These are phyloP conservation scores for Babyrousa celebensis DNA, from an alignment of 2,797 vertebrate species.

Conservation along the genomic window DNA sequence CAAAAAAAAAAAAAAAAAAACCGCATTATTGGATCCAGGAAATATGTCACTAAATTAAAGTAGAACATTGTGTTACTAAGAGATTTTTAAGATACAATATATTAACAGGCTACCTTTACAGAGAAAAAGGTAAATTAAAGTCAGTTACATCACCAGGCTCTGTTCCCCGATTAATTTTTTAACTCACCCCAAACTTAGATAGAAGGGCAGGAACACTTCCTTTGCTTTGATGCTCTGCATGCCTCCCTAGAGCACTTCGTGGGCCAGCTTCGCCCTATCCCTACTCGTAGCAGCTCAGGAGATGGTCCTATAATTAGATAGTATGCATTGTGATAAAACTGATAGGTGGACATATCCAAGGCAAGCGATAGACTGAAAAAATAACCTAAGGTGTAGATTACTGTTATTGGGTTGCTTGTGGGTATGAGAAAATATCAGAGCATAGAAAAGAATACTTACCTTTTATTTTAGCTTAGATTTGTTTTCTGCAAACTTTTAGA, in stretches of 20 bases:
- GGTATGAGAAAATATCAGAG: not conserved
- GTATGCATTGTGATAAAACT: not conserved
- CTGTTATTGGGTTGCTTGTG: not conserved
- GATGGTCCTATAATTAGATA: not conserved
- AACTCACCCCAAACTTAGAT: conserved; percentile 88
- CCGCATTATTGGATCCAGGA: not conserved
- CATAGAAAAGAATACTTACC: not conserved
- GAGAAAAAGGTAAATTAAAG: conserved; percentile 32
- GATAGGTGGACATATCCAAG: not conserved
- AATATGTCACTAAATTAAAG: conserved; percentile 38
- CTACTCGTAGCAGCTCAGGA: conserved; percentile 87
- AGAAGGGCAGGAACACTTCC: conserved; percentile 89
- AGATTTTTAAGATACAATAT: conserved; percentile 59
- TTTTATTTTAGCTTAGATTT: not conserved
- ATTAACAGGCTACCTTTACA: conserved; percentile 73
- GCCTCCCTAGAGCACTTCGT: conserved; percentile 90
- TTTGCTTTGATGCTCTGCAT: conserved; percentile 91
- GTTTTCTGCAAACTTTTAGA: not conserved
- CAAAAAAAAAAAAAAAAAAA: conserved; percentile 58
- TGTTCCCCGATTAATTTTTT: conserved; percentile 85
- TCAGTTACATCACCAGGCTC: conserved; percentile 48
- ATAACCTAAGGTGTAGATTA: not conserved
- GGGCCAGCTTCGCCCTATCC: conserved; percentile 82
- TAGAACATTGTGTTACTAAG: conserved; percentile 38
- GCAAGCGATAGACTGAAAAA: not conserved